These are phyloP conservation scores for Periparus ater DNA, from an alignment of 2,797 vertebrate species.

Conservation along the genomic window DNA sequence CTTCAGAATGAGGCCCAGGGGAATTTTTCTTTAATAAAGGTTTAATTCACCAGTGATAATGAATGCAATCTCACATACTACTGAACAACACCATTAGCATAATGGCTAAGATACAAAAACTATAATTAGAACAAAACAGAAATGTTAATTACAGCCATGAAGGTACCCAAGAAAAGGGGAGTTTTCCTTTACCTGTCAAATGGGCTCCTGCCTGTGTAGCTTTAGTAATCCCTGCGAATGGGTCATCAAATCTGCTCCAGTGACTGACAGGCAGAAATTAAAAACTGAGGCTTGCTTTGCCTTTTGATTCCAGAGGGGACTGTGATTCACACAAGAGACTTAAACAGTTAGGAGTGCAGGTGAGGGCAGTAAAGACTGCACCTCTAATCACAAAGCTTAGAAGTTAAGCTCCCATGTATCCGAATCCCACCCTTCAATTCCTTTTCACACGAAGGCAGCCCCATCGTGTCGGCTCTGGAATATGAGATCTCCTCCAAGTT, in stretches of 20 bases:
- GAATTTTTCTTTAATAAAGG: conserved; percentile 88
- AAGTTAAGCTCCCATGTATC: background rate
- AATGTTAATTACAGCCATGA: conserved; percentile 82
- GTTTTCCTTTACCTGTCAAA: conserved; percentile 56
- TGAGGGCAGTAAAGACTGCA: background rate
- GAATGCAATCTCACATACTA: conserved; percentile 87
- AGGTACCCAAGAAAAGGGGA: conserved; percentile 77
- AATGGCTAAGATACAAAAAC: conserved; percentile 85
- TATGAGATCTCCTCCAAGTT: background rate
- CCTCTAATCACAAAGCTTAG: background rate
- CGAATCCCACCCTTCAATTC: background rate
- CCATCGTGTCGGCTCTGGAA: background rate
- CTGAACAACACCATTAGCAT: conserved; percentile 85
- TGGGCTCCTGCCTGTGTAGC: background rate
- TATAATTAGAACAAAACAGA: conserved; percentile 86
- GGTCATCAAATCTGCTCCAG: background rate
- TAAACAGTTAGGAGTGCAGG: background rate
- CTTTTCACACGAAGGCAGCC: background rate
- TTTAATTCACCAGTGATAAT: conserved; percentile 88
- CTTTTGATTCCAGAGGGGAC: background rate
- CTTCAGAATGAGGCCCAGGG: conserved; percentile 82
- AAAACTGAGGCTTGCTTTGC: background rate
- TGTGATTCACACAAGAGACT: background rate
- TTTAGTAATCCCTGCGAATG: background rate
- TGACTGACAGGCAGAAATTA: conserved; percentile 57